Percentiles rank a stretch among this genome's conserved stretches.
These are phyloP conservation scores for Ciconia maguari DNA, from an alignment of 2,113 vertebrate genomes.

Conservation along the genomic window DNA sequence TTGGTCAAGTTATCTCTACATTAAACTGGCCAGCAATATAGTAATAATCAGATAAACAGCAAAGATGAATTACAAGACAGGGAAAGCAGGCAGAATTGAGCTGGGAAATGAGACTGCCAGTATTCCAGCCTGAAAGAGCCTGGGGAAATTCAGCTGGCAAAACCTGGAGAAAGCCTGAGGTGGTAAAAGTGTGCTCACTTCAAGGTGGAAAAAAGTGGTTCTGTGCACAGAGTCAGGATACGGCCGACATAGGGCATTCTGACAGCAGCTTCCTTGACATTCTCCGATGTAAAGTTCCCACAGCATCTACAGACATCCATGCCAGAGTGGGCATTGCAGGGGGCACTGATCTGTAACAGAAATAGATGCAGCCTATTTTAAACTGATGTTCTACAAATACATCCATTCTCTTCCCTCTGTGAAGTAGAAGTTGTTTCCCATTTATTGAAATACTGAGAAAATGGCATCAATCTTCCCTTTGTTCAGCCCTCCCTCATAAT, in stretches of 20 bases:
- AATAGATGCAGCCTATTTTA: not conserved
- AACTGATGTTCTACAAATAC: not conserved
- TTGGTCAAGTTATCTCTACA: not conserved
- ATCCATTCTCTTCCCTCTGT: not conserved
- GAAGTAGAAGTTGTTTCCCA: slow-evolving; percentile 9
- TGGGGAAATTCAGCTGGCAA: not conserved
- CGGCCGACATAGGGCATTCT: not conserved
- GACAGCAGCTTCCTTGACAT: not conserved
- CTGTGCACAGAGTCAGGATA: not conserved
- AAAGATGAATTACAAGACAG: not conserved
- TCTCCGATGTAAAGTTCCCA: not conserved
- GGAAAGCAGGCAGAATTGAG: not conserved
- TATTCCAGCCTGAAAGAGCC: not conserved
- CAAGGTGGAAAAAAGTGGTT: fast-evolving
- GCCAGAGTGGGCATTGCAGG: not conserved
- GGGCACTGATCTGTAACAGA: not conserved
- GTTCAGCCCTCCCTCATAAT: not conserved
- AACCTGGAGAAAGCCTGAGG: not conserved
- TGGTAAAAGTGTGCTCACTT: not conserved
- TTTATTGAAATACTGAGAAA: not conserved
- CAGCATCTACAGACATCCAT: not conserved
- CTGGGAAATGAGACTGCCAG: not conserved
- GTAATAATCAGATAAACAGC: not conserved
- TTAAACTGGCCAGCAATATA: not conserved
- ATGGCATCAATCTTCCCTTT: not conserved